Conservation (phyloP, 2,113 vertebrate species). For the Ctenomys sociabilis region DNA sequence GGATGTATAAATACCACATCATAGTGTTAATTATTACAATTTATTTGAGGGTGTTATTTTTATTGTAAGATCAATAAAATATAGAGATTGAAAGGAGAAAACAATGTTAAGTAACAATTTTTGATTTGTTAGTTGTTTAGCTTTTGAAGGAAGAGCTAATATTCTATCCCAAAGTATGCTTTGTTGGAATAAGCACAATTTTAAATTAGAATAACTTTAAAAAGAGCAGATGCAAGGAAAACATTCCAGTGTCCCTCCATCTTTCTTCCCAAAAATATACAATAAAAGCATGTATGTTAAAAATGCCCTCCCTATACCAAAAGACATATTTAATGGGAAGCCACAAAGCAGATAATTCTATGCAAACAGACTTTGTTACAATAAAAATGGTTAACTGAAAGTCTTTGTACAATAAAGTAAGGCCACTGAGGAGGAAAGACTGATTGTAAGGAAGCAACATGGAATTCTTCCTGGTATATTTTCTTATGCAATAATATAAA, state of each 20-base stretch:
- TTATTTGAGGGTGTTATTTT: conserved; percentile 60
- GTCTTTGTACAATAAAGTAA: not conserved
- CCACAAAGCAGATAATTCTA: not conserved
- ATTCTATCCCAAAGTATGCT: not conserved
- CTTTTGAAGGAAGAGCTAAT: not conserved
- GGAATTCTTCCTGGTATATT: not conserved
- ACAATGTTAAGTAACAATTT: not conserved
- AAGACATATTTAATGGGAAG: not conserved
- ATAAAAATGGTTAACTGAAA: not conserved
- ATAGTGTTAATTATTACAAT: conserved; percentile 64
- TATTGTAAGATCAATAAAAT: conserved; percentile 66
- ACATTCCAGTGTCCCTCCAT: not conserved
- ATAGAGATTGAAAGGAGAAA: conserved; percentile 39
- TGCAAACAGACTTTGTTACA: not conserved
- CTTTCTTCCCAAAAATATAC: not conserved
- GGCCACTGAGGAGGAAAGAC: not conserved
- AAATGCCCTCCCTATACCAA: too few relatives aligned
- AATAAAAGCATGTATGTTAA: not conserved
- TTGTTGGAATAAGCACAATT: not conserved
- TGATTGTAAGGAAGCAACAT: not conserved
- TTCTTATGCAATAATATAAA: not conserved
- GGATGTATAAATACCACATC: conserved; percentile 30
- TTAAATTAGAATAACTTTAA: not conserved
- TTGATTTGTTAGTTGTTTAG: not conserved
- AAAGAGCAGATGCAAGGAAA: not conserved